Conservation (phyloP, 2,888 invertebrate genomes). For the Acronicta alni region DNA sequence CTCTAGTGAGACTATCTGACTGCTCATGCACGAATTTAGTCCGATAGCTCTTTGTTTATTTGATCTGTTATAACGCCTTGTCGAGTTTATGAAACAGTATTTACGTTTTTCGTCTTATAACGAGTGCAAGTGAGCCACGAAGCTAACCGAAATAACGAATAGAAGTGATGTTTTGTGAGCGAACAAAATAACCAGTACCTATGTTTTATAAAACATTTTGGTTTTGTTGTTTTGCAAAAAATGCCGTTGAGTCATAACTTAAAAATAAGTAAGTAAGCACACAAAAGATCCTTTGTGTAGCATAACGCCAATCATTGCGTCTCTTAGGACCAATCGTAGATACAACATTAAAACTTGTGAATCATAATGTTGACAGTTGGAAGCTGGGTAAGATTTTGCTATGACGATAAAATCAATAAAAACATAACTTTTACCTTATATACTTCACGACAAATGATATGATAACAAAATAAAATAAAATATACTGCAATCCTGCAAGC, state of each 20-base stretch:
- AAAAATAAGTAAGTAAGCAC: conserved; percentile 60
- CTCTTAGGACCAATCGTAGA: conserved; percentile 57
- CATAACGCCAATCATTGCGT: conserved; percentile 73
- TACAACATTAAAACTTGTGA: conserved; percentile 56
- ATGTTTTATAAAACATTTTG: conserved; percentile 36
- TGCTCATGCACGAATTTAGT: conserved; percentile 77
- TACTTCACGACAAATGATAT: not conserved
- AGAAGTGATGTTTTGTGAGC: conserved; percentile 20
- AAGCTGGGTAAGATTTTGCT: conserved; percentile 2
- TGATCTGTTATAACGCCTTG: conserved; percentile 61
- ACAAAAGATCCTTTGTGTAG: conserved; percentile 70
- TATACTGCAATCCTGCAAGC: too few relatives aligned
- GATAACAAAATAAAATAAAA: not conserved
- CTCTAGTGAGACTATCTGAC: conserved; percentile 70
- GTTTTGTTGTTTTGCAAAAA: conserved; percentile 52
- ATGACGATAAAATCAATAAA: too few relatives aligned
- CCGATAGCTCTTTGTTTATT: conserved; percentile 71
- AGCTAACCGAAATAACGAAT: conserved; percentile 17
- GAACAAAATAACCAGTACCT: conserved; percentile 35
- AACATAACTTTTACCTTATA: too few relatives aligned
- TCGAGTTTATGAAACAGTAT: conserved; percentile 32
- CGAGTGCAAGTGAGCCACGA: conserved; percentile 14
- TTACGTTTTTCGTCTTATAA: conserved; percentile 23
- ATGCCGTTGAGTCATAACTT: conserved; percentile 67
- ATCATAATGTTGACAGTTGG: conserved; percentile 43